These are phyloP conservation scores for Sandelia bainsii DNA, from an alignment of 2,797 vertebrate genomes.

Conservation along the genomic window DNA sequence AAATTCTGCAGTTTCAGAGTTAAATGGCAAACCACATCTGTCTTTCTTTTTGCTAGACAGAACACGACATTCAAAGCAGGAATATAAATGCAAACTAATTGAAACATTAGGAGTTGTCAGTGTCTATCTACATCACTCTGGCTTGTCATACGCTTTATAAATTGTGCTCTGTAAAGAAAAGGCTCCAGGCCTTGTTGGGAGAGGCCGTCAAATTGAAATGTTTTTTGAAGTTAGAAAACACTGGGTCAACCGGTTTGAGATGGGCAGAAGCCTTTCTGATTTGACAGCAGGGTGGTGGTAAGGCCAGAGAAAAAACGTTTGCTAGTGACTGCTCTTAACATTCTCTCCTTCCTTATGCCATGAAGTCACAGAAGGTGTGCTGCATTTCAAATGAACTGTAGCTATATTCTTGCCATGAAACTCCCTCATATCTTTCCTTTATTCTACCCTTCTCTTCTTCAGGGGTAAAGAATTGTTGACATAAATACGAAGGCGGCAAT, in stretches of 20 bases:
- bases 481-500: constrained; percentile 75
- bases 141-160: constrained; percentile 49
- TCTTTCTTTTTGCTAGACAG: constrained; percentile 38
- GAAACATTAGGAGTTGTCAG: constrained; percentile 56
- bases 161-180: constrained; percentile 36
- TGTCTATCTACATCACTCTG: constrained; percentile 40
- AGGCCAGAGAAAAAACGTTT: constrained; percentile 20
- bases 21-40: constrained; percentile 49
- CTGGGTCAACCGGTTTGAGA: constrained; percentile 34
- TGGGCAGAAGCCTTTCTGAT: constrained; percentile 28
- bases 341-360: constrained; percentile 43
- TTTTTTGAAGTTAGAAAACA: constrained; percentile 51
- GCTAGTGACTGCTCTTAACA: constrained; percentile 42
- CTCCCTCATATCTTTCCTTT: constrained; percentile 37
- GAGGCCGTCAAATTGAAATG: constrained; percentile 41
- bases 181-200: constrained; percentile 31
- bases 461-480: constrained; percentile 69
- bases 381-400: constrained; percentile 64
- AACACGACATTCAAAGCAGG: constrained; percentile 30
- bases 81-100: constrained; percentile 50
- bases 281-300: constrained; percentile 22
- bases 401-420: constrained; percentile 53
- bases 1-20: constrained; percentile 44
- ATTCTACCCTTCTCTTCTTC: constrained; percentile 36
- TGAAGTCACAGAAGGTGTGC: constrained; percentile 46